Base-by-base conservation (phyloP, 1,140 invertebrate genomes). In the Acyrthosiphon pisum region DNA sequence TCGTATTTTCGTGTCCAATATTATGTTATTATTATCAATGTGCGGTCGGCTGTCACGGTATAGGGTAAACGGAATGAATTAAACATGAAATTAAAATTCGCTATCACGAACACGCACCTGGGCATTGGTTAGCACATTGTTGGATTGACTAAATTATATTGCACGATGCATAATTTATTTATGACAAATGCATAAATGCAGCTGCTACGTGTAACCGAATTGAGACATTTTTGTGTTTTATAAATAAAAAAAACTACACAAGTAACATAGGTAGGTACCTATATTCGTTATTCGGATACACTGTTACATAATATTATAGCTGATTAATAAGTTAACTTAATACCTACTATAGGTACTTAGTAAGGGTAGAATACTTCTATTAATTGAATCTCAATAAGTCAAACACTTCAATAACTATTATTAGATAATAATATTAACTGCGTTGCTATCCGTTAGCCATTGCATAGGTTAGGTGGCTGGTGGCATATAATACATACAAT, bases 21-120 rank as follows among this genome's bases (percentile, higher is more conserved):
- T 76, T n/a, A n/a, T 76, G 14, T 76, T 35, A 76, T 30, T 60
- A 60, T 60, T 30, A 30, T 35, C 35, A 90, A 90, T 11, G 50
- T 26, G 50, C 26, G 50, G 6, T 60, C 35, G 53, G 56, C n/a
- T 90, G 88, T 90, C 53, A 60, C 88, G 50, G 18, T 56, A 41
- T 44, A 60, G 26, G 0, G 30, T 18, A 46, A 48, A 90, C 50
- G 22, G 60, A 30, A 90, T 60, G 53, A 90, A 90, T 90, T 90
- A 90, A 90, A 90, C 88, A 90, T 60, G 11, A 56, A 23, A 41
- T 90, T 56, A 37, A 30, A 60, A 60, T 90, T 90, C 50, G 37
- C 8, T 90, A 41, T 60, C 50, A 26, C 37, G 37, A 11, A 37
- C 35, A 14, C 26, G 23, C 88, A 90, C 50, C 88, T 90, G 88